Base-by-base conservation (phyloP, 2,888 invertebrate species). In the Halictus quadricinctus region DNA sequence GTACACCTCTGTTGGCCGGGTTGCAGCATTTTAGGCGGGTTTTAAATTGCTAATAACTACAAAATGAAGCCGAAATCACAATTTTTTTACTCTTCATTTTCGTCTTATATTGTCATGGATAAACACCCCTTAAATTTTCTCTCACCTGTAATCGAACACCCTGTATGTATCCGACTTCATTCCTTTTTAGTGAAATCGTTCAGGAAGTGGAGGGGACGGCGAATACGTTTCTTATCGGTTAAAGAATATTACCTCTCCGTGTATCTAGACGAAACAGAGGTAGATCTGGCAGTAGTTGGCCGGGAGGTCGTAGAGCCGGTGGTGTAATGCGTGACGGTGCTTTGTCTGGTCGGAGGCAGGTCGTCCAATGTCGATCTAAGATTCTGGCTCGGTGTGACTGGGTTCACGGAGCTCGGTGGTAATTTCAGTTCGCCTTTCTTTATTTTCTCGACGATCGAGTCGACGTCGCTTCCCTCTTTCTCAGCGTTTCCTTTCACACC, bases 371-470 rank as follows among this genome's bases (percentile, higher is more conserved):
- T 84, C 2, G 79, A 78, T 0, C 66, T 80, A 8, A 72, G 84
- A 60, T 36, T 66, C 29, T 66, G 72, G 72, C 5, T 89, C 91
- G 13, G 90, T 29, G 91, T 91, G 1, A 88, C 90, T 58, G 93
- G 89, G 73, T 93, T 95, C 0, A 95, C 93, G 5, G 94, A 93
- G 73, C 91, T 93, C 0, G 96, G 95, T 0, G 98, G 98, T 75
- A 98, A 92, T 92, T 97, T 97, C 48, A 98, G 96, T 93, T 98
- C 97, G 0, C 98, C 98, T 76, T 96, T 97, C 93, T 97, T 97
- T 76, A 98, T 97, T 92, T 96, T 96, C 87, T 97, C 97, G 73
- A 98, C 95, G 90, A 98, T 97, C 2, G 96, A 97, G 90, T 98
- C 97, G 0, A 98, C 97, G 92, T 97, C 97, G 6, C 96, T 96